phyloP scores from a whole-genome alignment of 2,888 invertebrate genomes.

The Branchipolynoe longqiensis region DNA sequence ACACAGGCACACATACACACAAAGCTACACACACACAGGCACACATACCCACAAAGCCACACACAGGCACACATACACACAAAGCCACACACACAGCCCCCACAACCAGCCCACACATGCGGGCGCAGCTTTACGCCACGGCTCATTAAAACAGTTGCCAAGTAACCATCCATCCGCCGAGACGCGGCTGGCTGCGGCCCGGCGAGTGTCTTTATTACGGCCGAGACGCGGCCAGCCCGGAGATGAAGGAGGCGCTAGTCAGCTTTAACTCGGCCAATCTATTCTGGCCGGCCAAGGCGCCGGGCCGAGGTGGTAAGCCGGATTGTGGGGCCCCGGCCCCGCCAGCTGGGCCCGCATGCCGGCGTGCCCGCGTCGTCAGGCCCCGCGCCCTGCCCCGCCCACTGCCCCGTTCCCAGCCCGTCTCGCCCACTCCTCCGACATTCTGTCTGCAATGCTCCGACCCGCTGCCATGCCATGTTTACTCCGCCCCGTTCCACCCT shows the following conservation, averaged over 20 bases:
- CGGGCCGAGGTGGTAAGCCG: not conserved
- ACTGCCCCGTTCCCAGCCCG: not conserved
- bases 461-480: no score
- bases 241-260: constrained; percentile 5
- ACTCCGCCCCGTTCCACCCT: not conserved
- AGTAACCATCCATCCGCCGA: constrained; percentile 1
- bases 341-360: no score
- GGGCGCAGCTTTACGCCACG: not conserved
- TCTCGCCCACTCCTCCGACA: not conserved
- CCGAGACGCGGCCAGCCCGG: not conserved
- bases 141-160: constrained; percentile 47
- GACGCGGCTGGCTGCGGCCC: not conserved
- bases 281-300: not conserved
- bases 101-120: no score
- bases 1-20: no score
- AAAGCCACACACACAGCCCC: no score
- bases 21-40: no score
- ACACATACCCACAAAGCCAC: no score
- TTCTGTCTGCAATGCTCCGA: not conserved
- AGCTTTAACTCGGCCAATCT: constrained; percentile 7
- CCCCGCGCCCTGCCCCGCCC: not conserved
- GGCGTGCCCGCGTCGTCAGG: not conserved
- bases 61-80: no score
- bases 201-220: constrained; percentile 11
- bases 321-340: constrained; percentile 1